Conservation (phyloP, 2,888 invertebrate genomes). For the Myopa testacea region DNA sequence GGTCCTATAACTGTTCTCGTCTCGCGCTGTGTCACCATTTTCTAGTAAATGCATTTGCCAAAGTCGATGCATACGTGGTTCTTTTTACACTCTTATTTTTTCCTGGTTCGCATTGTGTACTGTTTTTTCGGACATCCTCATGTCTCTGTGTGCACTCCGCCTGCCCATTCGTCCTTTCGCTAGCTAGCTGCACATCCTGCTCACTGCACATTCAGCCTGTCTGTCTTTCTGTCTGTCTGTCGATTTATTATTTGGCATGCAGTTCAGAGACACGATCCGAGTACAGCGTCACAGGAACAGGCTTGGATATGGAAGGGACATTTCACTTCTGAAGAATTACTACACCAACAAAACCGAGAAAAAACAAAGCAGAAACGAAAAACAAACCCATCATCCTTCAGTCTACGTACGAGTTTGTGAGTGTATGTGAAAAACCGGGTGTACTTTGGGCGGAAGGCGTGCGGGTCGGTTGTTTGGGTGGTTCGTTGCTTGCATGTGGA, state of each 20-base stretch:
- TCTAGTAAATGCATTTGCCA: constrained; percentile 20
- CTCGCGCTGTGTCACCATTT: background rate
- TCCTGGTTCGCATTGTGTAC: background rate
- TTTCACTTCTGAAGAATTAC: constrained; percentile 17
- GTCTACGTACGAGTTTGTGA: background rate
- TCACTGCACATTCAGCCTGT: background rate
- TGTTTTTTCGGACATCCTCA: background rate
- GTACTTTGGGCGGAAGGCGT: background rate
- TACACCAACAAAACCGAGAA: background rate
- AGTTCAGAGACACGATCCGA: background rate
- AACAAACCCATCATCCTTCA: background rate
- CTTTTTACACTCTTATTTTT: background rate
- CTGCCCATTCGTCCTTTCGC: background rate
- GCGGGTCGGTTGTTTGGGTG: background rate
- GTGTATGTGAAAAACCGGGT: background rate
- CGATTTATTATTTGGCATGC: background rate
- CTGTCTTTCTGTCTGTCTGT: too few species aligned
- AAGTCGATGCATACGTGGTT: background rate
- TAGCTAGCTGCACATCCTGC: background rate
- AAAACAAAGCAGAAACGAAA: background rate
- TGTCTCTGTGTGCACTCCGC: background rate
- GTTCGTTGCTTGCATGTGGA: background rate
- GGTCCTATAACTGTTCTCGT: background rate
- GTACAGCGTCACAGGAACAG: background rate
- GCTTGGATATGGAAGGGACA: background rate